Conservation (phyloP, 2,888 invertebrate species). For the Campoletis raptor region DNA sequence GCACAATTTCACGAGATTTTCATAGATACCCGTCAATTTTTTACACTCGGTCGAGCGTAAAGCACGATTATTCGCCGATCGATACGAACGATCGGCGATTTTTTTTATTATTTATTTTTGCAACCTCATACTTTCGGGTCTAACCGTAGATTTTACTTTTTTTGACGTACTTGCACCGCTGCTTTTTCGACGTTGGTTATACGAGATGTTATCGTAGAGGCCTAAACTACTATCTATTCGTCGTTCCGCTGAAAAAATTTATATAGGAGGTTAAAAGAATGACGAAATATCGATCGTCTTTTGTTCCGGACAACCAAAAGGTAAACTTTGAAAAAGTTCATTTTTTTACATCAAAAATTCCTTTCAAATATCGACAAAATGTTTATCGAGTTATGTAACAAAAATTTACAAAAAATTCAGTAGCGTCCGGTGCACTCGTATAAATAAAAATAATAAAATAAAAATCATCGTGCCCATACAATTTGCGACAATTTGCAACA, state of each 20-base stretch:
- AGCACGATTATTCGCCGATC: conserved; percentile 72
- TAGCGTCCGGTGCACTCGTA: neutral
- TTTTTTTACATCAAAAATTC: neutral
- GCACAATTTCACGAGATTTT: conserved; percentile 60
- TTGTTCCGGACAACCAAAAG: neutral
- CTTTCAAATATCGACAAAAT: neutral
- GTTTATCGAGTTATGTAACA: neutral
- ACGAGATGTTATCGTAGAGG: neutral
- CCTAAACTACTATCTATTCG: neutral
- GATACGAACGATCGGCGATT: conserved; percentile 29
- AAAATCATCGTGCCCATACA: too few species aligned
- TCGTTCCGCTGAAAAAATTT: neutral
- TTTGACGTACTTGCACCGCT: neutral
- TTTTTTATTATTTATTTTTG: conserved; percentile 10
- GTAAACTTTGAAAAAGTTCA: neutral
- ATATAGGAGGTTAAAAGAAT: neutral
- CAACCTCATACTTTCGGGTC: conserved; percentile 12
- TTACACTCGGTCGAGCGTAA: conserved; percentile 76
- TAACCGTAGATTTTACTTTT: neutral
- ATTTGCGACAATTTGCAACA: too few species aligned
- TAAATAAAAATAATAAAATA: neutral
- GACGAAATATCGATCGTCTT: neutral
- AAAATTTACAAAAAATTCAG: neutral
- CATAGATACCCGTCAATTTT: conserved; percentile 54
- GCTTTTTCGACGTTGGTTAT: neutral